phyloP scores from a whole-genome alignment of 1,140 invertebrate genomes.

The Drosophila fuyamai region DNA sequence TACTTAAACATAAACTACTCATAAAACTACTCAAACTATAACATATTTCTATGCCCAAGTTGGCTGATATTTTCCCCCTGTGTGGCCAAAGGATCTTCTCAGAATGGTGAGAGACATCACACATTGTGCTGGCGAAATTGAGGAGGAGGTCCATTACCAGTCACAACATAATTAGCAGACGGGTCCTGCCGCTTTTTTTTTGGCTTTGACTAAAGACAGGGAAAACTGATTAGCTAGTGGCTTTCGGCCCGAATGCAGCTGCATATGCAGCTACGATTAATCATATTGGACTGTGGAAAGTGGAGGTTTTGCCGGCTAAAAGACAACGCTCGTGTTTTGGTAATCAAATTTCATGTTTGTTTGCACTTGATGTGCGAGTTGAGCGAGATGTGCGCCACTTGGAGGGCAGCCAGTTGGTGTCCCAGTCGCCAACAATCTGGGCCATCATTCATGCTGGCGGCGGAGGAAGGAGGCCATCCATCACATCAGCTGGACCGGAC shows the following conservation, averaged over 20 bases:
- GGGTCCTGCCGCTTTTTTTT: neutral
- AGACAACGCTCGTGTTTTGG: slow-evolving; percentile 26
- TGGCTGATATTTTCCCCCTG: neutral
- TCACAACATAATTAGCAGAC: slow-evolving; percentile 38
- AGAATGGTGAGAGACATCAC: slow-evolving; percentile 53
- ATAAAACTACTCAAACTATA: too few relatives aligned
- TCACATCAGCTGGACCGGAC: slow-evolving; percentile 66
- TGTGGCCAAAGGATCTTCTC: neutral
- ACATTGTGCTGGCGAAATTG: slow-evolving; percentile 20
- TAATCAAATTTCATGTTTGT: slow-evolving; percentile 65
- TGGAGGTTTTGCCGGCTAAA: neutral
- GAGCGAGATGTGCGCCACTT: slow-evolving; percentile 26
- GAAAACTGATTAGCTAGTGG: slow-evolving; percentile 27
- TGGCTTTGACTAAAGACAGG: slow-evolving; percentile 3
- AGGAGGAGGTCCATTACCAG: neutral
- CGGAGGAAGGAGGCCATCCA: slow-evolving; percentile 44
- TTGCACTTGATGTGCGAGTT: slow-evolving; percentile 47
- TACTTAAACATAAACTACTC: too few relatives aligned
- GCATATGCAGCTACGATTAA: slow-evolving; percentile 40
- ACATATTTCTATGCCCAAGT: too few relatives aligned
- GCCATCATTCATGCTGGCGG: slow-evolving; percentile 47
- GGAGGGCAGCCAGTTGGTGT: slow-evolving; percentile 7
- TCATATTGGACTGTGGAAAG: slow-evolving; percentile 3
- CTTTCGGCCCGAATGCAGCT: slow-evolving; percentile 27
- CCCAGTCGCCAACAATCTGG: slow-evolving; percentile 14